These are phyloP conservation scores for Myocastor coypus DNA, from an alignment of 2,113 vertebrate genomes.

Conservation along the genomic window DNA sequence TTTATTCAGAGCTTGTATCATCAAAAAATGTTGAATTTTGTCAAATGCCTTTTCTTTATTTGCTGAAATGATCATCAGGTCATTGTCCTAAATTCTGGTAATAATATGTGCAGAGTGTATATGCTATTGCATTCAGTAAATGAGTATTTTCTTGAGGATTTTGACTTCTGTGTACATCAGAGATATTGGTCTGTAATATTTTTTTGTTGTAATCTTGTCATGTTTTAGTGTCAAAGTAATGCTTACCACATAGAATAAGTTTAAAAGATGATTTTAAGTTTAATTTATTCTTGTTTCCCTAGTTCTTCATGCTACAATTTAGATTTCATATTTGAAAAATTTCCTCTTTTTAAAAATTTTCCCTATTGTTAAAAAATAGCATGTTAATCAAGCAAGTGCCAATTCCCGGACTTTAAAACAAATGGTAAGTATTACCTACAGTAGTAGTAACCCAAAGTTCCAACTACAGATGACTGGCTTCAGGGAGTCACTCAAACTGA, in stretches of 20 bases:
- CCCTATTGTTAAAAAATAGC: background rate
- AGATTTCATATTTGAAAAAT: background rate
- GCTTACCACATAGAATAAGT: background rate
- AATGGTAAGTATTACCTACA: background rate
- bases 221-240: background rate
- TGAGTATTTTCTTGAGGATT: background rate
- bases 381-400: slow-evolving; percentile 14
- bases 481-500: background rate
- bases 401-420: slow-evolving; percentile 20
- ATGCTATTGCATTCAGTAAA: background rate
- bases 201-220: background rate
- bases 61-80: background rate
- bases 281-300: background rate
- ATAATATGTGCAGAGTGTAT: background rate
- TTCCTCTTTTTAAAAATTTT: background rate
- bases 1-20: background rate
- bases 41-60: background rate
- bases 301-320: background rate
- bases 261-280: background rate
- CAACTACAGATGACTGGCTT: background rate
- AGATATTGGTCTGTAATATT: background rate
- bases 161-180: background rate
- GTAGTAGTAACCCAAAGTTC: background rate
- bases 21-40: background rate
- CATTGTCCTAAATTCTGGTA: background rate